Base-by-base conservation (phyloP, 2,797 vertebrate species). In the Acanthiza pusilla region DNA sequence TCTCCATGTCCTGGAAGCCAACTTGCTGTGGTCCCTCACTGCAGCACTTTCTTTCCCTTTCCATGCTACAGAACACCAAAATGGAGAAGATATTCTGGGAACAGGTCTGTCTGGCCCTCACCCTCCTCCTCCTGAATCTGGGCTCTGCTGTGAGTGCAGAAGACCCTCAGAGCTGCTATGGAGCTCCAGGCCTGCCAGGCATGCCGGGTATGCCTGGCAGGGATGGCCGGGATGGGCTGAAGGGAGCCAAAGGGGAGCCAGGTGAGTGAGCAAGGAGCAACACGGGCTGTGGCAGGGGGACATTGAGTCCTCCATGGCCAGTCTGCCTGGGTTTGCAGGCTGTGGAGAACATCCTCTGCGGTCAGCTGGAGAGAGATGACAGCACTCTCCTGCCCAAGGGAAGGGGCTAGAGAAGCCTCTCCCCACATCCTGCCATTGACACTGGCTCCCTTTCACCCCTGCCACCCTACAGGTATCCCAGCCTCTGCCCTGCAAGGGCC, bases 161-260 rank as follows among this genome's bases (percentile, higher is more conserved):
- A 10, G 1, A 16, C 9, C 7, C 53, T 42, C 43, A 75, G 3
- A 40, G 36, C 36, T 98, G 94, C 91, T 97, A 97, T 7, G 98
- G 98, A 13, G 78, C 79, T 40, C 98, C 98, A 13, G 98, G 98
- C 9, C 94, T 98, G 74, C 98, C 98, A 0, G 98, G 98, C 26
- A 70, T 85, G 53, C 80, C 88, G 1, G 98, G 98, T 4, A 6
- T 94, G 5, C 97, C 97, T 0, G 98, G 98, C 63, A 98, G 96
- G 85, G 98, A 99, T 11, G 98, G 98, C 20, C 85, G 98, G 7
- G 98, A 98, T 16, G 98, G 98, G 22, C 84, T 96, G 50, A 98
- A 93, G 34, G 98, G 98, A 68, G 96, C 97, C 70, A 98, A 98
- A 95, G 98, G 98, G 4, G 97, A 98, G 21, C 94, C 97, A 97